A percentile compares a stretch with the other conserved stretches of the same genome.
These are phyloP conservation scores for Athalia circularis DNA, from an alignment of 2,888 invertebrate species.

Conservation along the genomic window DNA sequence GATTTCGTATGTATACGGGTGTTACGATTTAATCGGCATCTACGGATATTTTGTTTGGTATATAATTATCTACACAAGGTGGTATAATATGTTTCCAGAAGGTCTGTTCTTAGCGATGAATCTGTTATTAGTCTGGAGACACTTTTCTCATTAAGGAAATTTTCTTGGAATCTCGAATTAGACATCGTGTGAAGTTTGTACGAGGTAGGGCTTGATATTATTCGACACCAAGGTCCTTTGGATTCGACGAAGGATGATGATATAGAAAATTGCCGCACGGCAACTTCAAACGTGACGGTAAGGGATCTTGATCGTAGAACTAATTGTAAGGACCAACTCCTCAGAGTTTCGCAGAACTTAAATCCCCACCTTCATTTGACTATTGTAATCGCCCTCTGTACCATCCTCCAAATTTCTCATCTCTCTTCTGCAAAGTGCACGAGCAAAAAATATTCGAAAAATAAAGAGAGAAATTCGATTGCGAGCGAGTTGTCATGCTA, in stretches of 20 bases:
- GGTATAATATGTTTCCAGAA: too few species aligned
- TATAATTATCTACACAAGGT: background rate
- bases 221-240: conserved; percentile 23
- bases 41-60: background rate
- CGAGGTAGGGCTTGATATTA: conserved; percentile 5
- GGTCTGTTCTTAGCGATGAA: too few species aligned
- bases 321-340: background rate
- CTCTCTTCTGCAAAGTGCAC: too few species aligned
- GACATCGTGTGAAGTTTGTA: conserved; percentile 6
- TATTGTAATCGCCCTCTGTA: conserved; percentile 17
- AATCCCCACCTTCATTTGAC: conserved; percentile 24
- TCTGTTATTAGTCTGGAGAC: background rate
- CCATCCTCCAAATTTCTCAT: background rate
- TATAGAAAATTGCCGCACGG: conserved; percentile 36
- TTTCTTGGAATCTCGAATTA: conserved; percentile 14
- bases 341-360: conserved; percentile 7
- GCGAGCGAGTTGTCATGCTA: too few species aligned
- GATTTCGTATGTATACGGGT: background rate
- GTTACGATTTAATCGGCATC: too few species aligned
- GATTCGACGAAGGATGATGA: conserved; percentile 33
- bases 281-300: conserved; percentile 37
- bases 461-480: too few species aligned
- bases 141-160: conserved; percentile 9
- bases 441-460: too few species aligned
- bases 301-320: conserved; percentile 42